Percentiles rank a stretch among this genome's conserved stretches.
Evolutionary conservation across 2,113 vertebrate genomes (phyloP).

Genomic region (Tapirus terrestris): DNA sequence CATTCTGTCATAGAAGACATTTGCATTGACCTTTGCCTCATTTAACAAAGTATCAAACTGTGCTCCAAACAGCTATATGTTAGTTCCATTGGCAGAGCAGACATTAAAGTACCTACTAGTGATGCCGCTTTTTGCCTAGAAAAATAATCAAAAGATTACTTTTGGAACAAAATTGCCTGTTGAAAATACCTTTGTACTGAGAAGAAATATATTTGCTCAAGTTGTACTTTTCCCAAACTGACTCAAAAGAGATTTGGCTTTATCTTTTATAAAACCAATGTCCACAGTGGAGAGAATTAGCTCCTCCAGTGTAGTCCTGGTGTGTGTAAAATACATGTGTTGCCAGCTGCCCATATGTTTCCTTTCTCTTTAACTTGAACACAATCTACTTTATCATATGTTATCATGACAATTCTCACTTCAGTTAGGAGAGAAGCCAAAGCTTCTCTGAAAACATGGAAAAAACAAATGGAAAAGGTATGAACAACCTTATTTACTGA

Average conservation of each 20-base stretch:
- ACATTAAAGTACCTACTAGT: not conserved
- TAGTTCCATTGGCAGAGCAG: not conserved
- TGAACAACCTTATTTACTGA: not conserved
- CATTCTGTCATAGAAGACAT: not conserved
- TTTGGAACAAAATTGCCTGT: not conserved
- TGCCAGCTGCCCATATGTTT: not conserved
- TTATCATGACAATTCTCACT: slow-evolving; percentile 5
- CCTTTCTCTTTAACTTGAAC: not conserved
- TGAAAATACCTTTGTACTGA: not conserved
- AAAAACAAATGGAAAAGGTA: not conserved
- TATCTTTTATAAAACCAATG: not conserved
- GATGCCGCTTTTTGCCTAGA: not conserved
- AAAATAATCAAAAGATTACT: not conserved
- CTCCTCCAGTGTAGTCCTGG: not conserved
- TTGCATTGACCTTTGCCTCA: not conserved
- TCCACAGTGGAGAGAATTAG: not conserved
- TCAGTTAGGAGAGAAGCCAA: slow-evolving; percentile 2
- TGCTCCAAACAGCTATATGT: not conserved
- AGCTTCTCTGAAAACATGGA: not conserved
- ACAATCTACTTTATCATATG: not conserved
- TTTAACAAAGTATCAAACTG: not conserved
- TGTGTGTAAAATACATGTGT: not conserved
- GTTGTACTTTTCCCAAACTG: not conserved
- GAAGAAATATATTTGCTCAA: not conserved
- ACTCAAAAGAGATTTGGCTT: not conserved